Base-by-base conservation (phyloP, 2,113 vertebrate genomes). In the Candoia aspera region DNA sequence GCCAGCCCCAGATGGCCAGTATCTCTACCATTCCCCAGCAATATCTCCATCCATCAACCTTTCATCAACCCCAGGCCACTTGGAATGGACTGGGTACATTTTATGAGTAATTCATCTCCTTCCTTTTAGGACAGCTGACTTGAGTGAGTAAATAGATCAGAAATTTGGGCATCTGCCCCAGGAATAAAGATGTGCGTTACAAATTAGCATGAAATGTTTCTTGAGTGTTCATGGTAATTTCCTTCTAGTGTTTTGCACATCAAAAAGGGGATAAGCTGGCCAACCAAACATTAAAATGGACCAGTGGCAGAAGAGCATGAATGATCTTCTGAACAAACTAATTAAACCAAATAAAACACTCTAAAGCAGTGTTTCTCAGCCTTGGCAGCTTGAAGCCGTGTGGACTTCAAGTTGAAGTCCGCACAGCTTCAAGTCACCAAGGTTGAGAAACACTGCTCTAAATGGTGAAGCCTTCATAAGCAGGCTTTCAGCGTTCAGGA, bases 401-500 rank as follows among this genome's bases (percentile, higher is more conserved):
- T 42, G 42, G 42, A 42, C 42, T 42, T 42, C 42, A 42, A 42
- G 42, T 42, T 42, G 42, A 42, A 42, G 42, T 42, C 42, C 42
- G 3, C 42, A 42, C 42, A 42, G 2, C 42, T 42, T 42, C 42
- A 42, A 42, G 42, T 42, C 3, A 3, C 42, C 42, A 42, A 42
- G 42, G 42, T 42, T 42, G 42, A 42, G 42, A 2, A 42, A 42
- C 42, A 42, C 42, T 42, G 42, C 42, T 42, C 42, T 49, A 21
- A 90, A 92, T 88, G 6, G 86, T 17, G 84, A 84, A 93, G 33
- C 90, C n/a, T 37, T 85, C 89, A 58, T 9, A 86, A 46, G 89
- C 60, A 92, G 1, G 49, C 26, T 85, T 68, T 90, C 83, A 46
- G 79, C 33, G 49, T 46, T 92, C 26, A 37, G 90, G 84, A 93